Percentiles rank a stretch among this genome's conserved stretches.
These are phyloP conservation scores for Pluvianellus socialis DNA, from an alignment of 2,113 vertebrate species.

Conservation along the genomic window DNA sequence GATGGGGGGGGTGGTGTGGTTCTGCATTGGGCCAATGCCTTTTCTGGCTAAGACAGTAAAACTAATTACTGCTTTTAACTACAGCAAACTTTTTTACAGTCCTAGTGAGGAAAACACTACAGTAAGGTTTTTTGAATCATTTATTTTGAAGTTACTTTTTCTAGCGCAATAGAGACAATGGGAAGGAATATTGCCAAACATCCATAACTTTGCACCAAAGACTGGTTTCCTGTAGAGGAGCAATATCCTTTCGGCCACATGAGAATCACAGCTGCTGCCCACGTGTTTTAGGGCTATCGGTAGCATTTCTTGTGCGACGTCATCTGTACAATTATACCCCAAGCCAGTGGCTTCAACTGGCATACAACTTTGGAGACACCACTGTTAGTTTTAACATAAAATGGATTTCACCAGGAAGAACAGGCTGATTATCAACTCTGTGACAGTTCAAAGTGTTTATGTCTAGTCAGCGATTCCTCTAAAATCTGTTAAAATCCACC, in stretches of 20 bases:
- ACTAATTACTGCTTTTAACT: not conserved
- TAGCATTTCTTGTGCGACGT: not conserved
- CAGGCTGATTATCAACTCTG: not conserved
- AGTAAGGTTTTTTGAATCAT: fast-evolving
- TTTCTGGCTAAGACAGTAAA: not conserved
- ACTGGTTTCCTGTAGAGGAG: not conserved
- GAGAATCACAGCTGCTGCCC: not conserved
- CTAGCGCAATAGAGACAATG: fast-evolving
- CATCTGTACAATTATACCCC: no score
- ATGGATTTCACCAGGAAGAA: not conserved
- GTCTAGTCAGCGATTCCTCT: not conserved
- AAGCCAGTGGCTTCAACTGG: not conserved
- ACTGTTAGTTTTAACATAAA: not conserved
- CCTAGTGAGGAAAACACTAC: not conserved
- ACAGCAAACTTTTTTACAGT: not conserved
- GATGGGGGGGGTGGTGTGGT: fast-evolving
- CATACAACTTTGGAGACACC: not conserved
- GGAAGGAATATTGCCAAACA: not conserved
- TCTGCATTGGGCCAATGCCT: fast-evolving
- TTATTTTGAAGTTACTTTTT: not conserved
- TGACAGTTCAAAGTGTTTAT: not conserved
- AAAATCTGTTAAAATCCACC: not conserved
- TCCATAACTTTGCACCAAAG: not conserved
- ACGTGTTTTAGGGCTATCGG: fast-evolving
- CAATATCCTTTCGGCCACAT: fast-evolving